Conservation (phyloP, 2,113 vertebrate species). For the Geococcyx californianus region DNA sequence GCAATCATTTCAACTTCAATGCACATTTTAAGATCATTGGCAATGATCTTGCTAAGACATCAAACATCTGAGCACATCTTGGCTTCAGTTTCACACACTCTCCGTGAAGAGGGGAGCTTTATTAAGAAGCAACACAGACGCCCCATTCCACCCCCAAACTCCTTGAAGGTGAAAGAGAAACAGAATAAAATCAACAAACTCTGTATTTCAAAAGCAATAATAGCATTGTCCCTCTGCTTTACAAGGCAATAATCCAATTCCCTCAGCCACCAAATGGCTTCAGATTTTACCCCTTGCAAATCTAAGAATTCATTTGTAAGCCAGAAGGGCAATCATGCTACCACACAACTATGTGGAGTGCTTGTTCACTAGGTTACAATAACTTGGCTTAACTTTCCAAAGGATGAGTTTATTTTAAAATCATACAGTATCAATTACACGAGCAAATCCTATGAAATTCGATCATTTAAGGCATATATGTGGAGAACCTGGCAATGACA, state of each 20-base stretch:
- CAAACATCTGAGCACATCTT: not conserved
- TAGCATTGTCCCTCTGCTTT: not conserved
- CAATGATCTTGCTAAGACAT: not conserved
- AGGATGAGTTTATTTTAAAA: not conserved
- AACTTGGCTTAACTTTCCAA: not conserved
- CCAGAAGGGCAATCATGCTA: not conserved
- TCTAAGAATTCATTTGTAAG: not conserved
- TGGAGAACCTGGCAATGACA: not conserved
- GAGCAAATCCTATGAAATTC: not conserved
- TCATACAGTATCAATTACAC: not conserved
- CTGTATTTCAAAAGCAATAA: conserved; percentile 45
- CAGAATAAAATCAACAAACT: not conserved
- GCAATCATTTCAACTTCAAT: not conserved
- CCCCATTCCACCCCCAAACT: not conserved
- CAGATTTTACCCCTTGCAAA: not conserved
- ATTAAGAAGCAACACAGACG: not conserved
- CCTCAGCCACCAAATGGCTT: not conserved
- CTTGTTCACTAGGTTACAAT: not conserved
- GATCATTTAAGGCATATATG: not conserved
- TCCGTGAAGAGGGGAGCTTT: not conserved
- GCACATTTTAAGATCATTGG: not conserved
- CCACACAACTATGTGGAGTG: not conserved
- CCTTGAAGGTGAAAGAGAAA: not conserved
- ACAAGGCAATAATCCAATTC: not conserved
- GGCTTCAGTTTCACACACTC: not conserved